Percentiles rank a stretch among this genome's conserved stretches.
Evolutionary conservation across 2,888 invertebrate genomes (phyloP).

Genomic region (Chouioia cunea): DNA sequence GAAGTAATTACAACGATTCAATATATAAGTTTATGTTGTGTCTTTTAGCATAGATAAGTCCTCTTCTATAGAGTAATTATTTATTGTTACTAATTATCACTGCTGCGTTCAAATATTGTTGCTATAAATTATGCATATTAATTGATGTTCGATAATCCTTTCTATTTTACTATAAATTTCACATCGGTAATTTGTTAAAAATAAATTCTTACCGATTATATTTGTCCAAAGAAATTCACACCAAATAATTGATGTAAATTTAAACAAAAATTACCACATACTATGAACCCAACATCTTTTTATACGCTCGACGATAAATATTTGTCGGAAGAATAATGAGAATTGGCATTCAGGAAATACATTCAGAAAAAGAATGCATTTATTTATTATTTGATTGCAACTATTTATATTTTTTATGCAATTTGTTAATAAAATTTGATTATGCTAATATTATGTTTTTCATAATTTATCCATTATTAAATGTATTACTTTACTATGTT

Average conservation of each 20-base stretch:
- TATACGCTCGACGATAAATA: background rate
- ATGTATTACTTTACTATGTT: background rate
- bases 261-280: background rate
- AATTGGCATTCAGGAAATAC: conserved; percentile 3
- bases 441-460: conserved; percentile 22
- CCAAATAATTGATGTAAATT: conserved; percentile 51
- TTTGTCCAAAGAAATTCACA: conserved; percentile 55
- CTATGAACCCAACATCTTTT: background rate
- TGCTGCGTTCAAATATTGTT: background rate
- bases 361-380: conserved; percentile 17
- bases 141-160: background rate
- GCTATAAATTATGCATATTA: conserved; percentile 7
- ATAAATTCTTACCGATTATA: conserved; percentile 4
- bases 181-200: too few relatives aligned
- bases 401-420: conserved; percentile 56
- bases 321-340: conserved; percentile 12
- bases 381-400: conserved; percentile 57
- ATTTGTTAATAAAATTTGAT: conserved; percentile 61
- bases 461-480: background rate
- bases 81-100: background rate
- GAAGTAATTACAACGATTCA: too few relatives aligned
- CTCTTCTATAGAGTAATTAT: background rate
- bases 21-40: background rate
- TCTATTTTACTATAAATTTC: background rate
- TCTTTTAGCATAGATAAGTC: background rate